A percentile compares a stretch with the other conserved stretches of the same genome.
phyloP scores from a whole-genome alignment of 1,140 invertebrate species.

The Cataglyphis hispanica region DNA sequence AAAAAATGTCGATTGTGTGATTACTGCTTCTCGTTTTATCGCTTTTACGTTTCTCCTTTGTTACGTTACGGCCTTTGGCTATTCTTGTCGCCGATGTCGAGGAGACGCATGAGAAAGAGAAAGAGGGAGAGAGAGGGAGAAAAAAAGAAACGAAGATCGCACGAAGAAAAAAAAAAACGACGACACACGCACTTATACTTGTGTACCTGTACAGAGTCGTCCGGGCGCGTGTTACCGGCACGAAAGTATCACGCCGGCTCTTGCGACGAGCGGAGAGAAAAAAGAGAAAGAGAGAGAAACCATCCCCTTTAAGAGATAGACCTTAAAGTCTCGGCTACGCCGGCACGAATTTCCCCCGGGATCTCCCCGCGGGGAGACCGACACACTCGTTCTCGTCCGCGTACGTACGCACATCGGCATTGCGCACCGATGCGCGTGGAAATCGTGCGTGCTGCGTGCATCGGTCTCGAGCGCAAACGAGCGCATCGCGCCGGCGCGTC shows the following conservation, averaged over 20 bases:
- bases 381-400: too few species aligned
- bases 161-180: background rate
- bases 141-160: background rate
- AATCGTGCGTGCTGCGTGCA: conserved; percentile 7
- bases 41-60: conserved; percentile 2
- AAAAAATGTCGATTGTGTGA: background rate
- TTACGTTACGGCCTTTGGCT: background rate
- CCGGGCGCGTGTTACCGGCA: background rate
- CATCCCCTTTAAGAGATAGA: conserved; percentile 78
- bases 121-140: too few species aligned
- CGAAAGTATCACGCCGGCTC: background rate
- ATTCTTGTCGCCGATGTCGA: conserved; percentile 20
- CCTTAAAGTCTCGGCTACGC: conserved; percentile 66
- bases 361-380: conserved; percentile 34
- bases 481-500: background rate
- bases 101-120: background rate
- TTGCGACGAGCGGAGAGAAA: background rate
- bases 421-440: conserved; percentile 41
- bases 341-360: conserved; percentile 41
- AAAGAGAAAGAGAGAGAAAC: conserved; percentile 43
- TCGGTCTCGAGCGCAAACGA: background rate
- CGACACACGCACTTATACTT: background rate
- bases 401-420: conserved; percentile 12
- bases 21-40: background rate
- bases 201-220: background rate